phyloP scores from a whole-genome alignment of 2,113 vertebrate genomes.

The Pagrus major region DNA sequence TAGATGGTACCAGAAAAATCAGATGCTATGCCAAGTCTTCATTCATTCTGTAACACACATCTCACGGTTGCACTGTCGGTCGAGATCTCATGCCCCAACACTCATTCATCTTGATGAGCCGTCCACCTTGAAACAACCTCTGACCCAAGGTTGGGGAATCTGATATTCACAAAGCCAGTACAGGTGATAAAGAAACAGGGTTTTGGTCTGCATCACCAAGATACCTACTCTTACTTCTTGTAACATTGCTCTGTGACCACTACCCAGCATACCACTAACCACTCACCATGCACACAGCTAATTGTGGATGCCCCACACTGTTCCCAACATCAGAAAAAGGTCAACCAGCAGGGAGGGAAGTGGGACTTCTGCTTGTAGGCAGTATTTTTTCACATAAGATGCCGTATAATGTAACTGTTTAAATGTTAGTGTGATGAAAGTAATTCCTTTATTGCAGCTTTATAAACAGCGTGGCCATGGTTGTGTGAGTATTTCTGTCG shows the following conservation, averaged over 20 bases:
- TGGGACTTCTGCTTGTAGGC: neutral
- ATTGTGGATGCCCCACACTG: slow-evolving; percentile 21
- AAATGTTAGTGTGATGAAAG: neutral
- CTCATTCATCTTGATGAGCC: neutral
- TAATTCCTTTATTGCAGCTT: neutral
- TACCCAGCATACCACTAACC: neutral
- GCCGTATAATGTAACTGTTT: neutral
- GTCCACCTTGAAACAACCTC: slow-evolving; percentile 2
- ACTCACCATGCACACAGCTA: slow-evolving; percentile 14
- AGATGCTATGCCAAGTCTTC: neutral
- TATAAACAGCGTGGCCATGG: too few species aligned
- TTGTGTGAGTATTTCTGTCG: neutral
- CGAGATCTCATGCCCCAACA: neutral
- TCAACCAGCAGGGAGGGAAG: slow-evolving; percentile 44
- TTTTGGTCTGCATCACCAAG: neutral
- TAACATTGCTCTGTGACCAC: slow-evolving; percentile 4
- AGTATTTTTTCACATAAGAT: neutral
- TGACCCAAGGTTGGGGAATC: neutral
- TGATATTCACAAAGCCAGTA: neutral
- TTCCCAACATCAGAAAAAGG: slow-evolving; percentile 52
- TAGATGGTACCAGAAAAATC: neutral
- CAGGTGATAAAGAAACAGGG: neutral
- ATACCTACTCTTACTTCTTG: neutral
- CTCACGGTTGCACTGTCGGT: neutral
- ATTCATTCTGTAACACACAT: neutral